Evolutionary conservation across 1,140 invertebrate species (phyloP), one percentile per base, ranked within the genome.

Genomic region (Apocrypta bakeri): DNA sequence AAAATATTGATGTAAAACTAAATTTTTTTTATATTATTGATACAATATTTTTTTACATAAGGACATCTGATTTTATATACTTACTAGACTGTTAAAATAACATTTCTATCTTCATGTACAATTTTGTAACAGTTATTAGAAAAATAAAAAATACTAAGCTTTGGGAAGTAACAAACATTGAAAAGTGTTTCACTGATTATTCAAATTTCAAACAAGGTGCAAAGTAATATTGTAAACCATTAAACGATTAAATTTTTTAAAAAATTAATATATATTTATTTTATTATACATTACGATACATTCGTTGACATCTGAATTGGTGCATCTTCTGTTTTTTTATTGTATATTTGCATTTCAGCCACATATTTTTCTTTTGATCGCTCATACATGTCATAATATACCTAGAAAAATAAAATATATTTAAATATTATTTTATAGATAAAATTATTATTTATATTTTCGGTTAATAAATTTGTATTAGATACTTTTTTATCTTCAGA

Each of bases 311-410:
- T 86, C 85, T 90, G 89, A 84, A 85, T 87, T 7, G 90, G 88
- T 33, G 87, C 48, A 79, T 92, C 91, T 87, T 92, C 91, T n/a
- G 86, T 81, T 75, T 92, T 93, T 81, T 91, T 90, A 79, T 92
- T 93, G 82, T 94, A 93, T 82, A 93, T 89, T 87, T 93, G 92
- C 95, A 96, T 95, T 92, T 96, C 95, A 81, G 94, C 95, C 73
- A 94, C 94, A 91, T 96, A 96, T 87, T 96, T 95, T 88, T 96
- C 95, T 89, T 96, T 96, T 74, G 95, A 96, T 87, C 94, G 93
- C 89, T 96, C 95, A 87, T 96, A 96, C 94, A 95, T 96, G 79
- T 96, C 95, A 74, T 96, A 95, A 91, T 96, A 96, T 8, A 96
- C 92, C 95, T 96, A 89, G 2, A 40, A 93, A 94, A 82, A 87